Evolutionary conservation across 2,797 vertebrate genomes (phyloP).

Genomic region (Myiotriccus ornatus): DNA sequence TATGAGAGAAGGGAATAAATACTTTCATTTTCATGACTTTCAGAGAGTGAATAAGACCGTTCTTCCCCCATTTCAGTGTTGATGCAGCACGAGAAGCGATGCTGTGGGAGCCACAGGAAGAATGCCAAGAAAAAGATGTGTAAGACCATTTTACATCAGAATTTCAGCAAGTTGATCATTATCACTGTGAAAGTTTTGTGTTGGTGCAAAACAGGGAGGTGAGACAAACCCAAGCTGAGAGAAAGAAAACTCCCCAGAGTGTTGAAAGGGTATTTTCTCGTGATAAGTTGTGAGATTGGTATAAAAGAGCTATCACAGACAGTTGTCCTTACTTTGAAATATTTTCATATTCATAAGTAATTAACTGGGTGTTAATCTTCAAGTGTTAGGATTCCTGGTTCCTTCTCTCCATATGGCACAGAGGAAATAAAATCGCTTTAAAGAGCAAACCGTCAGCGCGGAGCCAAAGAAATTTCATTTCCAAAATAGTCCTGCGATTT

Average conservation of each 20-base stretch:
- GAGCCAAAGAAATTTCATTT: not conserved
- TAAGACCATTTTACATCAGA: not conserved
- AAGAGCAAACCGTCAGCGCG: not conserved
- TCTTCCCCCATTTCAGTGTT: slow-evolving; percentile 46
- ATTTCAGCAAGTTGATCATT: not conserved
- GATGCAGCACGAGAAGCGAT: not conserved
- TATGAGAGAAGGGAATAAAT: not conserved
- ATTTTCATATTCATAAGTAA: not conserved
- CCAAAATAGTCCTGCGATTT: not conserved
- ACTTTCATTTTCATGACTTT: not conserved
- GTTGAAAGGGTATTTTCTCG: not conserved
- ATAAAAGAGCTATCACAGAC: not conserved
- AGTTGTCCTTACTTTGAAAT: not conserved
- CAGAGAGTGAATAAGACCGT: not conserved
- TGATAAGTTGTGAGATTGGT: not conserved
- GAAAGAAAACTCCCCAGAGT: not conserved
- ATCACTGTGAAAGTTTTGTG: not conserved
- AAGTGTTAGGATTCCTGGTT: not conserved
- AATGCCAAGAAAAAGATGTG: slow-evolving; percentile 57
- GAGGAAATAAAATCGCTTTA: not conserved
- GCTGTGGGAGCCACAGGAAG: slow-evolving; percentile 25
- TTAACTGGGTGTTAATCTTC: not conserved
- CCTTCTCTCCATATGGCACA: not conserved
- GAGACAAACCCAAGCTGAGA: not conserved
- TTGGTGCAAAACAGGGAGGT: not conserved